Conservation (phyloP, 2,113 vertebrate species). For the Dryoscopus gambensis region DNA sequence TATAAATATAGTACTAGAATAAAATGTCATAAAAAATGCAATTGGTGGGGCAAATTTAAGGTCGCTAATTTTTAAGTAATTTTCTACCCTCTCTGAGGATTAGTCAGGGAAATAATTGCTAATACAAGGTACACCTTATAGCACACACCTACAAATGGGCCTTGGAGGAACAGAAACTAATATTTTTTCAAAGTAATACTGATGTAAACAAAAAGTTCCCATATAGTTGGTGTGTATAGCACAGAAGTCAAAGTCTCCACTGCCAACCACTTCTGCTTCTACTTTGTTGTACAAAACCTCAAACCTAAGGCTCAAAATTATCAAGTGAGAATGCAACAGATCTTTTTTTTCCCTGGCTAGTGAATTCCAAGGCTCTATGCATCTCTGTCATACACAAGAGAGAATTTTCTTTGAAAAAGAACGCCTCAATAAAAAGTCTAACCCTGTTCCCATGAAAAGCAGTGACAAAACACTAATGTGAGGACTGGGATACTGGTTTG, state of each 20-base stretch:
- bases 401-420: neutral
- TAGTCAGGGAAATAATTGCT: conserved; percentile 54
- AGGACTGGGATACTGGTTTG: neutral
- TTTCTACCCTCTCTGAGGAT: conserved; percentile 57
- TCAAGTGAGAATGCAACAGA: neutral
- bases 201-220: neutral
- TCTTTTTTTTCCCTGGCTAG: neutral
- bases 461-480: neutral
- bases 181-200: neutral
- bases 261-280: neutral
- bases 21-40: conserved; percentile 72
- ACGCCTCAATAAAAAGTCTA: neutral
- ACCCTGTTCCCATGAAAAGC: neutral
- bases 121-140: conserved; percentile 9
- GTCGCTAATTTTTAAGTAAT: conserved; percentile 63
- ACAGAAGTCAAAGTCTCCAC: neutral
- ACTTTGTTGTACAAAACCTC: neutral
- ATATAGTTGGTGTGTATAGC: neutral
- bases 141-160: neutral
- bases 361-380: neutral
- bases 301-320: neutral
- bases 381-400: neutral
- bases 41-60: conserved; percentile 33
- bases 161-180: neutral
- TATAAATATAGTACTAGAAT: conserved; percentile 72